Evolutionary conservation across 2,888 invertebrate species (phyloP), one percentile per base, ranked within the genome.

Genomic region (Cantharis nigra): DNA sequence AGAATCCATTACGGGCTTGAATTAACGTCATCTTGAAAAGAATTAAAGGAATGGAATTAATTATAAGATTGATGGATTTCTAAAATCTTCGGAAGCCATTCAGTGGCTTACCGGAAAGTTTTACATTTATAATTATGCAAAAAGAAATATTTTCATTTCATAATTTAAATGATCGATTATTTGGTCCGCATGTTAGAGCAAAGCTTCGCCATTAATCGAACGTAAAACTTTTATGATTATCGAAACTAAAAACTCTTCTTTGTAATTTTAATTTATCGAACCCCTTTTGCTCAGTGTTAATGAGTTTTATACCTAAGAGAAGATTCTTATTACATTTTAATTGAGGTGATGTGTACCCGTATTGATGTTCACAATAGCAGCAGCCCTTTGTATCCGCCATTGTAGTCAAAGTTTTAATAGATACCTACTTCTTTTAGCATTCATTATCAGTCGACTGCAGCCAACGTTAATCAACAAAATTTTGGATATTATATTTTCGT

Each of bases 41-140:
- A 88, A 88, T 88, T 88, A 88, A 88, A 88, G 87, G 87, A 88
- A 88, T 88, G 89, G 89, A 89, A 89, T 89, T 89, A 89, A 89
- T 89, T 89, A 88, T 88, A 88, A 89, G 89, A 89, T 89, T 89
- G 88, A 89, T 89, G 89, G 87, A 86, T 86, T 86, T 83, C 84
- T 85, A 83, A 85, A 86, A 85, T 85, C 84, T 84, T 84, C 82
- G 78, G 81, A 81, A 78, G 70, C 75, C 78, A 73, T 78, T 78
- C 78, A 76, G 78, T 78, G 76, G 76, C 76, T 76, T 78, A 76
- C 74, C 73, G 76, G 78, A 63, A 76, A 78, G 78, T 78, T 78
- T 78, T 78, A 74, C 78, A 75, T 78, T 78, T 78, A 78, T 76
- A 78, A 78, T 78, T 78, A 78, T 78, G 78, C 78, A 76, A 78